Percentiles rank a stretch among this genome's conserved stretches.
phyloP scores from a whole-genome alignment of 2,888 invertebrate species.

The Machimus rusticus region DNA sequence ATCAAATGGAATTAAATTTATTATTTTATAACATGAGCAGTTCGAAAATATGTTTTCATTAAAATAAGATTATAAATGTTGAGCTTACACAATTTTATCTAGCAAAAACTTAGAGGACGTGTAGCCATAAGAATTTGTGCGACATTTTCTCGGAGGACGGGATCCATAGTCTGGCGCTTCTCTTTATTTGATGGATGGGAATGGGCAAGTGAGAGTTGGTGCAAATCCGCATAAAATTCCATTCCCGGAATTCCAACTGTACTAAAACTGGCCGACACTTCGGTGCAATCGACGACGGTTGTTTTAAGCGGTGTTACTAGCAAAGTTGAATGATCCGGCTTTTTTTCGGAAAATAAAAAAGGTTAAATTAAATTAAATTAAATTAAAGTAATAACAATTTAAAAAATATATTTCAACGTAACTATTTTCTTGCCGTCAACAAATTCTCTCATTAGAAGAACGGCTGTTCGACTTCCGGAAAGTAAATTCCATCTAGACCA shows the following conservation, averaged over 20 bases:
- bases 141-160: slow-evolving; percentile 60
- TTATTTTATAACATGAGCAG: slow-evolving; percentile 91
- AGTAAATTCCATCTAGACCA: slow-evolving; percentile 79
- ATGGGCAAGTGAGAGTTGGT: slow-evolving; percentile 72
- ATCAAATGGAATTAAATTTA: slow-evolving; percentile 86
- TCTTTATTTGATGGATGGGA: slow-evolving; percentile 57
- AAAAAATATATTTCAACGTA: slow-evolving; percentile 42
- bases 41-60: slow-evolving; percentile 93
- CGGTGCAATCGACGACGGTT: slow-evolving; percentile 75
- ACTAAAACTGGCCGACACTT: slow-evolving; percentile 75
- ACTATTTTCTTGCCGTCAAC: slow-evolving; percentile 60
- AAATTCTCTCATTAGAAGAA: slow-evolving; percentile 59
- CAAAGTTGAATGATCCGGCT: slow-evolving; percentile 63
- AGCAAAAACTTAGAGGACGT: slow-evolving; percentile 62
- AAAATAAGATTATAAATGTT: slow-evolving; percentile 46
- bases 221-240: slow-evolving; percentile 76
- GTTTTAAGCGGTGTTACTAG: slow-evolving; percentile 75
- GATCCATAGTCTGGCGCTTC: slow-evolving; percentile 58
- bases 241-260: slow-evolving; percentile 62
- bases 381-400: background rate
- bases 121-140: slow-evolving; percentile 58
- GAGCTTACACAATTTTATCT: background rate
- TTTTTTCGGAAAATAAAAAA: background rate
- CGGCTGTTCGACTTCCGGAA: slow-evolving; percentile 63
- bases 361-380: background rate